Percentiles rank a stretch among this genome's conserved stretches.
Conservation (phyloP, 2,888 invertebrate genomes). For the Chymomyza amoena region DNA sequence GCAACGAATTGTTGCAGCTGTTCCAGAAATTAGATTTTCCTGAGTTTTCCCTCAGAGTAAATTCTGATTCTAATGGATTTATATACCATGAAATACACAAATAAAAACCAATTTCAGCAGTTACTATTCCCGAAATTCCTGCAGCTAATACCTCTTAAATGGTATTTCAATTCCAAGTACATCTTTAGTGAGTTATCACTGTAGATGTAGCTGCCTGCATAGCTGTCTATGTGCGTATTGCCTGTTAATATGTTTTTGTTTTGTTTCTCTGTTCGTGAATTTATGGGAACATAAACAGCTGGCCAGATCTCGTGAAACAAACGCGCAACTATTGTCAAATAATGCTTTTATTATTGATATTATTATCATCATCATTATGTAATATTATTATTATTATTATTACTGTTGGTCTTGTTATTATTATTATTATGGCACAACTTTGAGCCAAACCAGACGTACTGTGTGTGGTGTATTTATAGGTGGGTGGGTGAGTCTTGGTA, state of each 20-base stretch:
- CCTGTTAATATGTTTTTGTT: neutral
- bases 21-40: too few species aligned
- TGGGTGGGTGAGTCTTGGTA: neutral
- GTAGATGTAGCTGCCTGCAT: conserved; percentile 4
- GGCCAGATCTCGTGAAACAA: conserved; percentile 55
- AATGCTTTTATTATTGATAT: conserved; percentile 29
- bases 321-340: conserved; percentile 60
- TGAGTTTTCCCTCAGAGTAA: too few species aligned
- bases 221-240: conserved; percentile 8
- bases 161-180: too few species aligned
- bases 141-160: too few species aligned
- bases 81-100: too few species aligned
- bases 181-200: conserved; percentile 1
- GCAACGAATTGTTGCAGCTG: too few species aligned
- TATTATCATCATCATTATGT: conserved; percentile 37
- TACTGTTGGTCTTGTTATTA: conserved; percentile 13
- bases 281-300: conserved; percentile 58
- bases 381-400: neutral
- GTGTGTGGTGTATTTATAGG: neutral
- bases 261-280: conserved; percentile 22
- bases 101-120: too few species aligned
- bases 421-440: conserved; percentile 42
- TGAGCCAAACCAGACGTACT: neutral
- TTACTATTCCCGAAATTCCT: too few species aligned
- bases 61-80: too few species aligned